phyloP scores from a whole-genome alignment of 2,888 invertebrate genomes.

The Schizaphis graminum region DNA sequence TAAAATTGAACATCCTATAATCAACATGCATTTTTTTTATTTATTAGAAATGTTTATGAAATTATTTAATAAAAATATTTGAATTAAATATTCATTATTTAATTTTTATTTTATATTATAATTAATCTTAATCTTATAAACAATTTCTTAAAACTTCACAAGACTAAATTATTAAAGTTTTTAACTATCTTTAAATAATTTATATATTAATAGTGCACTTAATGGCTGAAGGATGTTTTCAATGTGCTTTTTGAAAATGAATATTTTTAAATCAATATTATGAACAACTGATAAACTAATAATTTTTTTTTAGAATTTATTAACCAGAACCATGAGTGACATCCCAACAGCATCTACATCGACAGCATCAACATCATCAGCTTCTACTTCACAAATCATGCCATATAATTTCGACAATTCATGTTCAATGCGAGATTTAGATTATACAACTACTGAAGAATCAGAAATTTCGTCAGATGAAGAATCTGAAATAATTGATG shows the following conservation, averaged over 20 bases:
- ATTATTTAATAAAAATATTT: not conserved
- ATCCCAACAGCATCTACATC: constrained; percentile 54
- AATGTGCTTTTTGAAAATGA: not conserved
- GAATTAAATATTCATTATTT: not conserved
- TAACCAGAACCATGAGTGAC: constrained; percentile 54
- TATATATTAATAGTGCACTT: not conserved
- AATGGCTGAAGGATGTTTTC: not conserved
- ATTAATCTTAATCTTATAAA: not conserved
- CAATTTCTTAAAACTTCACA: not conserved
- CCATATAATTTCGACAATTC: not conserved
- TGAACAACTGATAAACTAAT: not conserved
- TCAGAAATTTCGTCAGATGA: constrained; percentile 19
- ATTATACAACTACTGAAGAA: constrained; percentile 24
- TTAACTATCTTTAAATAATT: not conserved
- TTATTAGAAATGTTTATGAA: not conserved
- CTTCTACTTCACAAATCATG: constrained; percentile 20
- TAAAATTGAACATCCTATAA: too few relatives aligned
- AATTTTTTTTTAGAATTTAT: constrained; percentile 40
- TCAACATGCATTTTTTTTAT: too few relatives aligned
- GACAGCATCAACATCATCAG: constrained; percentile 28
- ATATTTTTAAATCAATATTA: not conserved
- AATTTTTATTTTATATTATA: not conserved
- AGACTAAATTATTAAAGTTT: not conserved
- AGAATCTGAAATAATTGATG: not conserved
- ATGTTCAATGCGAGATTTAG: constrained; percentile 14